Evolutionary conservation across 2,113 vertebrate genomes (phyloP), one percentile per base, ranked within the genome.

Genomic region (Phrynosoma platyrhinos): DNA sequence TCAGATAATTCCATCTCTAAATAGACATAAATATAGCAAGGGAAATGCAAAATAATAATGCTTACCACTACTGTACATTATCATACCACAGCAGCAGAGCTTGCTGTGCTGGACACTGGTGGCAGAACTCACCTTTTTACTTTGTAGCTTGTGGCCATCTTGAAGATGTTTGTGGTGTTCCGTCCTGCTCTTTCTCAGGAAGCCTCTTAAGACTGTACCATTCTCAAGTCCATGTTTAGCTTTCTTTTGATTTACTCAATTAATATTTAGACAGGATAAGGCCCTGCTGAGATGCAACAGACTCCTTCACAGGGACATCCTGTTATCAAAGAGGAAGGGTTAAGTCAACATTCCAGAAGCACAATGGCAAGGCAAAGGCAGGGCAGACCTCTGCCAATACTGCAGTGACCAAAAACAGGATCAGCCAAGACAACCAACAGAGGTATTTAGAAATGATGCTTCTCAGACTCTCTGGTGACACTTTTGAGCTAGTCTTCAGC

Each of bases 141-240:
- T 62, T 62, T 62, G 58, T 18, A 62, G 13, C 18, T 62, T 62
- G 58, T 62, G 13, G 25, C 68, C 27, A 27, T 69, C 66, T 9
- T 71, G 30, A 71, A 71, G 68, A 30, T 77, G 75, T 40, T 7
- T 47, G 3, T 47, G 36, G n/a, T 12, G 8, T 36, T 76, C 8
- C 9, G 53, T 21, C 20, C 7, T 16, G 13, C 25, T 66, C 21
- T 79, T 47, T 74, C 71, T 12, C 55, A 87, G n/a, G 69, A 66
- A 21, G 32, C 72, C 20, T 0, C 10, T 0, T 0, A 4, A 71
- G n/a, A 58, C 6, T 21, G 0, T 0, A 42, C 53, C 58, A 1
- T 62, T 40, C 64, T n/a, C 55, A 77, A 77, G 84, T 16, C 58
- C 27, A 0, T 0, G 1, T 36, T 40, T 0, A 0, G 14, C 25